Conservation (phyloP, 2,113 vertebrate species). For the Phaethornis superciliosus region DNA sequence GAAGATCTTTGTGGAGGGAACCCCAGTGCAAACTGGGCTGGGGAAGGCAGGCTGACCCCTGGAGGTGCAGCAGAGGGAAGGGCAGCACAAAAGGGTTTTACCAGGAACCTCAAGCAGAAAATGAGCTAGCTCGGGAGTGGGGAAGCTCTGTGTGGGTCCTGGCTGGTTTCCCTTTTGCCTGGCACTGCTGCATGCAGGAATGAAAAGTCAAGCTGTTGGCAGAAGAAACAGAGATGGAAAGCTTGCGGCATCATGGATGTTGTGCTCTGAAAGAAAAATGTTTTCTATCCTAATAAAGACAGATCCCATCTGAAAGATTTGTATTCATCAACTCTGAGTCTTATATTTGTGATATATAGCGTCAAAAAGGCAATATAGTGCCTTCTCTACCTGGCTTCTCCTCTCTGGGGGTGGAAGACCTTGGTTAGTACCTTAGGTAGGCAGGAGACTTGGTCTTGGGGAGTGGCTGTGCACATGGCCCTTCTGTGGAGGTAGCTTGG, state of each 20-base stretch:
- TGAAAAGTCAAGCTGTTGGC: slow-evolving; percentile 14
- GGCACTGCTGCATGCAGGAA: neutral
- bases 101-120: neutral
- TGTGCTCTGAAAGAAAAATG: neutral
- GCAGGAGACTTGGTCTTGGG: neutral
- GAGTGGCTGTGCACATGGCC: neutral
- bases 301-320: neutral
- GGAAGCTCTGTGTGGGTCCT: neutral
- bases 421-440: neutral
- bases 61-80: neutral
- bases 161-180: neutral
- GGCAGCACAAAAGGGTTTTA: neutral
- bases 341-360: neutral
- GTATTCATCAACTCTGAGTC: neutral
- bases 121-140: neutral
- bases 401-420: neutral
- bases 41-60: neutral
- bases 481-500: neutral
- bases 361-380: neutral
- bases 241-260: neutral
- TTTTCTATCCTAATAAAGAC: neutral
- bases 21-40: neutral
- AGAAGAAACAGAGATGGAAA: neutral
- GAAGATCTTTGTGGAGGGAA: neutral
- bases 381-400: neutral